phyloP scores from a whole-genome alignment of 1,140 invertebrate species.

The Drosophila lacertosa region DNA sequence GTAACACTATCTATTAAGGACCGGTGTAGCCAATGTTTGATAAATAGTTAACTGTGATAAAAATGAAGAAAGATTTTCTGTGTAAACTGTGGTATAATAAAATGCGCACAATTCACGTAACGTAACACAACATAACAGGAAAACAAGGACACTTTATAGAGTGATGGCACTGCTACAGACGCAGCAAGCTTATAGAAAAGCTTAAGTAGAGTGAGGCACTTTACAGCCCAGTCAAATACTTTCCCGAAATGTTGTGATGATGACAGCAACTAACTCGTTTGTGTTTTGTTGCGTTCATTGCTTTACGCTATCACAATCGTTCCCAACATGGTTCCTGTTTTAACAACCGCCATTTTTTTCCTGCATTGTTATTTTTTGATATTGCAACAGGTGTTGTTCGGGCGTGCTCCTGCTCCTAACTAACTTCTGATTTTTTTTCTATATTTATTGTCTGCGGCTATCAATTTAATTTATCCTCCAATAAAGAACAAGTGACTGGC shows the following conservation, averaged over 20 bases:
- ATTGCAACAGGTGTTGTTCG: slow-evolving; percentile 27
- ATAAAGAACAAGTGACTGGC: no score
- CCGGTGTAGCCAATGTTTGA: slow-evolving; percentile 36
- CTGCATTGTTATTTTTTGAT: slow-evolving; percentile 10
- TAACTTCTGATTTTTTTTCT: slow-evolving; percentile 59
- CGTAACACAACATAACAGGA: slow-evolving; percentile 68
- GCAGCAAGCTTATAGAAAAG: background rate
- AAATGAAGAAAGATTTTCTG: slow-evolving; percentile 31
- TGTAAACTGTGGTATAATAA: slow-evolving; percentile 65
- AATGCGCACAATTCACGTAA: slow-evolving; percentile 72
- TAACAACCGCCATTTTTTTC: slow-evolving; percentile 60
- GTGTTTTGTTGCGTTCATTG: slow-evolving; percentile 12
- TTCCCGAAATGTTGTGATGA: slow-evolving; percentile 18
- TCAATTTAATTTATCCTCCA: slow-evolving; percentile 11
- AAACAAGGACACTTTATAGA: slow-evolving; percentile 55
- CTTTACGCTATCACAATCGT: slow-evolving; percentile 40
- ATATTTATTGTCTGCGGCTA: slow-evolving; percentile 37
- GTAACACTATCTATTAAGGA: slow-evolving; percentile 12
- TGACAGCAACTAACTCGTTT: slow-evolving; percentile 30
- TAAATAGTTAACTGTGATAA: slow-evolving; percentile 24
- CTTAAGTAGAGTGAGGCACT: slow-evolving; percentile 27
- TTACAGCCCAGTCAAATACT: slow-evolving; percentile 36
- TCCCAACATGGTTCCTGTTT: slow-evolving; percentile 60
- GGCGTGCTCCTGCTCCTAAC: slow-evolving; percentile 16
- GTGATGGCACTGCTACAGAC: background rate